A percentile compares a stretch with the other conserved stretches of the same genome.
phyloP scores from a whole-genome alignment of 2,888 invertebrate genomes.

The Athrips mouffetella region DNA sequence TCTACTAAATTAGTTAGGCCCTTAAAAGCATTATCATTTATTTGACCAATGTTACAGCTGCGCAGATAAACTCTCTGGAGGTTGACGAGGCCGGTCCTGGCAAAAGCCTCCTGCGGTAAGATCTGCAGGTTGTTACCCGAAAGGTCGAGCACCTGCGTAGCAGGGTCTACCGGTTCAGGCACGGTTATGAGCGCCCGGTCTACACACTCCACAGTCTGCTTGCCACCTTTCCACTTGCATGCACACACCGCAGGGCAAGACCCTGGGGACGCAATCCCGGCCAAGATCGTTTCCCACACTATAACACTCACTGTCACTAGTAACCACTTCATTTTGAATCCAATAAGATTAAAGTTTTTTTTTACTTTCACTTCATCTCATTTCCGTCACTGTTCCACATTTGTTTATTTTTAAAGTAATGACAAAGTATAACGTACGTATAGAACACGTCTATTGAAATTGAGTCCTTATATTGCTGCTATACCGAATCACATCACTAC shows the following conservation, averaged over 20 bases:
- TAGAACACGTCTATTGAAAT: slow-evolving; percentile 34
- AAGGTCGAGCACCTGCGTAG: slow-evolving; percentile 93
- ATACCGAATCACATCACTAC: slow-evolving; percentile 77
- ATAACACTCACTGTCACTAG: slow-evolving; percentile 67
- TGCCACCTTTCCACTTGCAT: slow-evolving; percentile 97
- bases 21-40: slow-evolving; percentile 90
- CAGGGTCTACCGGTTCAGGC: slow-evolving; percentile 90
- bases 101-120: slow-evolving; percentile 89
- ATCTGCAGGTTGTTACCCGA: slow-evolving; percentile 92
- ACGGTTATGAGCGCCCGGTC: slow-evolving; percentile 89
- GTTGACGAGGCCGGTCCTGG: slow-evolving; percentile 88
- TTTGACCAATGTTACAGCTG: slow-evolving; percentile 90
- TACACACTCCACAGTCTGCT: slow-evolving; percentile 94
- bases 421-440: slow-evolving; percentile 31
- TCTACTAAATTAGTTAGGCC: slow-evolving; percentile 94
- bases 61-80: slow-evolving; percentile 91
- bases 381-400: slow-evolving; percentile 42
- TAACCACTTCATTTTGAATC: slow-evolving; percentile 70
- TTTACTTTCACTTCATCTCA: slow-evolving; percentile 49
- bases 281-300: slow-evolving; percentile 61
- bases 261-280: slow-evolving; percentile 73
- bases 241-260: slow-evolving; percentile 87
- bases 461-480: slow-evolving; percentile 47
- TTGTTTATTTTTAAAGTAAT: slow-evolving; percentile 29
- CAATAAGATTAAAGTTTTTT: slow-evolving; percentile 41